These are phyloP conservation scores for Lepilemur septentrionalis DNA, from an alignment of 2,797 vertebrate genomes.

Conservation along the genomic window DNA sequence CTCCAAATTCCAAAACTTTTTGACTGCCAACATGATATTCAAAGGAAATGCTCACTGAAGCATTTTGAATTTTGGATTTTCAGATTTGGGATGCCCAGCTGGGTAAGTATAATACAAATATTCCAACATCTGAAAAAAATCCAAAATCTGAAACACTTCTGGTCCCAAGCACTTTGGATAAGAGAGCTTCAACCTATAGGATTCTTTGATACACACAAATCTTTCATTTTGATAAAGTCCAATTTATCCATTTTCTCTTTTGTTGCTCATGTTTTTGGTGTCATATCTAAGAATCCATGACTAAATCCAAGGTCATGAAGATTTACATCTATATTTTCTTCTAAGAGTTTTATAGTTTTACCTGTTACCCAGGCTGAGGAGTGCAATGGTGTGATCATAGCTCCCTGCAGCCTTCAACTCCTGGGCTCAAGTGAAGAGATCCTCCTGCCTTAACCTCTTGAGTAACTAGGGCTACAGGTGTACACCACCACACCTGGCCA, in stretches of 20 bases:
- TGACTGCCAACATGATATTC: background rate
- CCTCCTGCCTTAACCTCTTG: background rate
- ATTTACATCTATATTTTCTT: background rate
- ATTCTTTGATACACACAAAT: background rate
- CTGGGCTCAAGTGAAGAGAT: background rate
- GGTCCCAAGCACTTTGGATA: background rate
- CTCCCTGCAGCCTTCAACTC: background rate
- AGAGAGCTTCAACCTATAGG: background rate
- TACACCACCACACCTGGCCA: background rate
- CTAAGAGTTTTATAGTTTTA: background rate
- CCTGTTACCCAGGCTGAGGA: background rate
- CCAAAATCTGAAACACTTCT: background rate
- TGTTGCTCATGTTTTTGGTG: background rate
- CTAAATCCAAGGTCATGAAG: background rate
- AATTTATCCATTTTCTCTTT: background rate
- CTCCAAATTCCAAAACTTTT: background rate
- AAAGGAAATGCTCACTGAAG: background rate
- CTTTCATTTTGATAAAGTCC: background rate
- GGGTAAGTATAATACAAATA: background rate
- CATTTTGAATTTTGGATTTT: background rate
- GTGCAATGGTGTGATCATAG: background rate
- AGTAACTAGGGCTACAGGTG: background rate
- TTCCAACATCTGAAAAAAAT: background rate
- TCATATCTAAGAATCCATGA: background rate
- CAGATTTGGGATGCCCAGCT: background rate